A percentile compares a stretch with the other conserved stretches of the same genome.
These are phyloP conservation scores for Heterodera schachtii DNA, from an alignment of 1,140 invertebrate species.

Conservation along the genomic window DNA sequence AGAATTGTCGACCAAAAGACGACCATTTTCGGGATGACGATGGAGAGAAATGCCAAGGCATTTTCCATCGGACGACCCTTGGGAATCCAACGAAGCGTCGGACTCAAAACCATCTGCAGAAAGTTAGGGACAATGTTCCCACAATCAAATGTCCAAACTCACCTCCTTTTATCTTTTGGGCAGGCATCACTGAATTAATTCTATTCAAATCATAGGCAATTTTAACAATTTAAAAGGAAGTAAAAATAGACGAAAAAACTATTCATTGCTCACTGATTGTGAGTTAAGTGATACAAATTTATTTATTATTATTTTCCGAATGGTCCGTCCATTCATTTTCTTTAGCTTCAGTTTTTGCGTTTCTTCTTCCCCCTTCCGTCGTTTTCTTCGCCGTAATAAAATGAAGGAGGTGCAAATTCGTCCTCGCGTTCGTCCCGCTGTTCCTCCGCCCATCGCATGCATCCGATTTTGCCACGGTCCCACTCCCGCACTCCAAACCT, in stretches of 20 bases:
- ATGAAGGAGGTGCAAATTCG: slow-evolving; percentile 43
- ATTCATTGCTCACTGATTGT: too few species aligned
- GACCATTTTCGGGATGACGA: slow-evolving; percentile 24
- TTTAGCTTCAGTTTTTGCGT: background rate
- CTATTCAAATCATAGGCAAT: too few species aligned
- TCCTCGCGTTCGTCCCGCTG: slow-evolving; percentile 54
- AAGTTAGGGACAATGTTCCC: background rate
- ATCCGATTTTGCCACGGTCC: slow-evolving; percentile 45
- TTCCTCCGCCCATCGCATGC: slow-evolving; percentile 38
- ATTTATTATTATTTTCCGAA: too few species aligned
- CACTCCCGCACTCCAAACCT: slow-evolving; percentile 45
- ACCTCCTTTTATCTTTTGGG: too few species aligned
- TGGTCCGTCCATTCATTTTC: background rate
- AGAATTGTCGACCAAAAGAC: slow-evolving; percentile 28
- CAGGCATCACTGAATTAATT: too few species aligned
- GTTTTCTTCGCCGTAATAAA: slow-evolving; percentile 27
- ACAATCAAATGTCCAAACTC: too few species aligned
- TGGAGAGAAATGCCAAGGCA: background rate
- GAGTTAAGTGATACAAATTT: too few species aligned
- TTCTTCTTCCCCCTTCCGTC: slow-evolving; percentile 24
- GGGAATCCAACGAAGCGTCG: background rate
- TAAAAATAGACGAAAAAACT: too few species aligned
- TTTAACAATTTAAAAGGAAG: too few species aligned
- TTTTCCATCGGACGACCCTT: background rate
- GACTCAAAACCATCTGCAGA: background rate